These are phyloP conservation scores for Tetrax tetrax DNA, from an alignment of 2,113 vertebrate genomes.

Conservation along the genomic window DNA sequence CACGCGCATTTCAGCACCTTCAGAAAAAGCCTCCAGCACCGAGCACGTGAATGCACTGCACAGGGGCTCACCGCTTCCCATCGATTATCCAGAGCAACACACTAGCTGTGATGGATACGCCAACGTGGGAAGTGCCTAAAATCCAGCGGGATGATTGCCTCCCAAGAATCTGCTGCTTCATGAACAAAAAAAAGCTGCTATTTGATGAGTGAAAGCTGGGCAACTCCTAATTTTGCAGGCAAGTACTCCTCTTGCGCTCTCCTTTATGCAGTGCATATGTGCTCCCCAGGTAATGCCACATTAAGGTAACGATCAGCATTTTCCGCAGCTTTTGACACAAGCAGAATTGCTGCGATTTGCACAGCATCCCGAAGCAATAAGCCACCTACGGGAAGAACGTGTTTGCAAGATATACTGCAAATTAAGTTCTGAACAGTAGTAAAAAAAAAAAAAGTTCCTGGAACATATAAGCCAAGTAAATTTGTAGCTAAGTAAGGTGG, in stretches of 20 bases:
- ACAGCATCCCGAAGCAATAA: background rate
- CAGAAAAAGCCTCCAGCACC: background rate
- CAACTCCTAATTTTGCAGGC: background rate
- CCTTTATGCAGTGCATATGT: background rate
- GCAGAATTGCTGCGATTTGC: background rate
- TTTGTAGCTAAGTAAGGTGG: background rate
- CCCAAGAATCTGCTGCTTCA: background rate
- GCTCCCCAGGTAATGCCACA: conserved; percentile 7
- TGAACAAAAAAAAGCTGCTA: background rate
- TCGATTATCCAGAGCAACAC: background rate
- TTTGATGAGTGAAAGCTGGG: background rate
- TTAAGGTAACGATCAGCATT: background rate
- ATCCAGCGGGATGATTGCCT: background rate
- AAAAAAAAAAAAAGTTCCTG: background rate
- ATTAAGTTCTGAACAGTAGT: background rate
- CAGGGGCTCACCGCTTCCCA: conserved; percentile 1
- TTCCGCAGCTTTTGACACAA: conserved; percentile 27
- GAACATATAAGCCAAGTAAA: background rate
- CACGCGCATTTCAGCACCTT: background rate
- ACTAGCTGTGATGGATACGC: background rate
- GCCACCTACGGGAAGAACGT: background rate
- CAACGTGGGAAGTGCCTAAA: background rate
- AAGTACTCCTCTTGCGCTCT: background rate
- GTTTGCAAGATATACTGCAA: conserved; percentile 15
- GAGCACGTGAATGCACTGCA: background rate